Base-by-base conservation (phyloP, 2,888 invertebrate genomes). In the Parochlus steinenii region DNA sequence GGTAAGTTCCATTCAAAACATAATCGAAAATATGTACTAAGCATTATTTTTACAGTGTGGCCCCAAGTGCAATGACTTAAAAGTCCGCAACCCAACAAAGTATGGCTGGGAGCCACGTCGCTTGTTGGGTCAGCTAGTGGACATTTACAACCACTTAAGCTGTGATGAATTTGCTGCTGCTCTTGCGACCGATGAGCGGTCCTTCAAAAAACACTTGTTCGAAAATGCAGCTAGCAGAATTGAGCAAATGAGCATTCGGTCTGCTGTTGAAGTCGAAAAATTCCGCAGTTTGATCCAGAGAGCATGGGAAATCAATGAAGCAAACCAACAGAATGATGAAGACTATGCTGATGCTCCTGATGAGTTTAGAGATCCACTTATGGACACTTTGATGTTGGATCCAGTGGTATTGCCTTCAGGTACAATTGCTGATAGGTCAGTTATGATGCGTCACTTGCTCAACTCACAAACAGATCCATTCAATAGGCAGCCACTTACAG, bases 401-500 rank as follows among this genome's bases (percentile, higher is more conserved):
- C 95, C 95, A 7, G 95, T 95, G 7, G 63, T 78, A 42, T 64
- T 95, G 48, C 93, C 93, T 3, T 86, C 89, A 41, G 89, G 90
- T 40, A 75, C 74, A 49, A 71, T 92, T 16, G 93, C 95, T 90
- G 93, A 95, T 60, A 71, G 92, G 40, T 72, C 89, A 20, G 85
- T 92, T 45, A 95, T 95, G 42, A 71, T 87, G 52, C 70, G 93
- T 42, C 95, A 95, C 62, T 65, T 95, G 50, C 68, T 95, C 46
- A 95, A 95, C 61, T 92, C 92, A 49, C 82, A 79, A 48, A 95
- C 93, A 1, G 97, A 98, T 65, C 98, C 98, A 0, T 98, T 98
- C 64, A 97, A 92, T 60, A 68, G 98, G 40, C 93, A 93, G 57
- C 81, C 85, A 11, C 72, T 98, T 28, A 85, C 82, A 8, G 93